These are phyloP conservation scores for Gobius niger DNA, from an alignment of 2,113 vertebrate species.

Conservation along the genomic window DNA sequence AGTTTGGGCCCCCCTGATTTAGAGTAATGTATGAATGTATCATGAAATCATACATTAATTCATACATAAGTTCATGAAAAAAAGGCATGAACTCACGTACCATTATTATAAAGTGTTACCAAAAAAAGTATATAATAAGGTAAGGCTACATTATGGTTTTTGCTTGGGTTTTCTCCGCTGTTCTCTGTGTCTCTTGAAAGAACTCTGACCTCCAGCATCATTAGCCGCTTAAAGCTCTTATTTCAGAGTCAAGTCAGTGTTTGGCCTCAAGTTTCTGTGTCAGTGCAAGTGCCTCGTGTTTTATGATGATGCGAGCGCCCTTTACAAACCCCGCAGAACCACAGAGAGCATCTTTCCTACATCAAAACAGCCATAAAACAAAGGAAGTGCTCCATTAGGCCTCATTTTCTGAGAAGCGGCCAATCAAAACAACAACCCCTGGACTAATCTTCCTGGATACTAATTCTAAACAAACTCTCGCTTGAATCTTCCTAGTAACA, in stretches of 20 bases:
- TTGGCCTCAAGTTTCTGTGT: neutral
- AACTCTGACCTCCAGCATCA: too few species aligned
- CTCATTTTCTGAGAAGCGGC: neutral
- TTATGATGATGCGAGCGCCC: neutral
- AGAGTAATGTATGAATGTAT: too few species aligned
- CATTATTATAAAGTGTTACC: too few species aligned
- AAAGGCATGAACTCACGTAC: too few species aligned
- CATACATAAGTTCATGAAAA: too few species aligned
- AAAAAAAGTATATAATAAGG: too few species aligned
- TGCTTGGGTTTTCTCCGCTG: too few species aligned
- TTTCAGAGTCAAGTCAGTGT: neutral
- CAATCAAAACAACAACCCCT: neutral
- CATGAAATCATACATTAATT: too few species aligned
- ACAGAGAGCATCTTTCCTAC: neutral
- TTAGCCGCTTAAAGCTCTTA: conserved; percentile 10
- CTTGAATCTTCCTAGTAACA: conserved; percentile 64
- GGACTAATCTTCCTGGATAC: conserved; percentile 36
- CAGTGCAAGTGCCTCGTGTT: neutral
- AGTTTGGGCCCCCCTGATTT: too few species aligned
- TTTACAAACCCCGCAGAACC: neutral
- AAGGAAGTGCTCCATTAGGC: neutral
- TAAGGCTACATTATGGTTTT: too few species aligned
- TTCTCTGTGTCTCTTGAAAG: too few species aligned
- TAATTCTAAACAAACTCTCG: neutral
- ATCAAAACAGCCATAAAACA: neutral